These are phyloP conservation scores for Tillus elongatus DNA, from an alignment of 2,888 invertebrate species.

Conservation along the genomic window DNA sequence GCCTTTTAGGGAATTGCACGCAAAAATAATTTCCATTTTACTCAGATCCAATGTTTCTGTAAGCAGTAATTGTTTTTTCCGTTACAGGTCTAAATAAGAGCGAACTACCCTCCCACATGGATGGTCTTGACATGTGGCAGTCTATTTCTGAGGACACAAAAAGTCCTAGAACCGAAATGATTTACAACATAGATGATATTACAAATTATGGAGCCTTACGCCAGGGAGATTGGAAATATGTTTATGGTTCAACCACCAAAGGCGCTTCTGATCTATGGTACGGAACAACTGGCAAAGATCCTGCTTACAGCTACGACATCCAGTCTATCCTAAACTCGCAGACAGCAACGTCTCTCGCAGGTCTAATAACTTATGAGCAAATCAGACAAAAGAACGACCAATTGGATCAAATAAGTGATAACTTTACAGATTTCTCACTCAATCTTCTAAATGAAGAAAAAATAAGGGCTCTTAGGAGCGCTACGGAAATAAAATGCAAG, in stretches of 20 bases:
- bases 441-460: conserved; percentile 25
- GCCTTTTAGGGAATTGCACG: too few species aligned
- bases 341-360: conserved; percentile 43
- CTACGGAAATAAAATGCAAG: conserved; percentile 32
- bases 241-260: conserved; percentile 46
- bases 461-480: conserved; percentile 27
- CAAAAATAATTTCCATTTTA: too few species aligned
- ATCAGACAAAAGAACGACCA: conserved; percentile 36
- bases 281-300: conserved; percentile 39
- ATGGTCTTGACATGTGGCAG: conserved; percentile 47
- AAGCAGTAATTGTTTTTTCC: not conserved
- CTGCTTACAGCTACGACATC: conserved; percentile 38
- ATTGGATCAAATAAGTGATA: conserved; percentile 13
- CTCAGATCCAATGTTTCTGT: too few species aligned
- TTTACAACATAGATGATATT: conserved; percentile 50
- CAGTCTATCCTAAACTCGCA: conserved; percentile 41
- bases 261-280: conserved; percentile 40
- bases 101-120: conserved; percentile 47
- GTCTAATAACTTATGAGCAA: conserved; percentile 43
- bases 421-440: conserved; percentile 21
- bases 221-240: conserved; percentile 54
- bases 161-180: conserved; percentile 47
- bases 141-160: conserved; percentile 41
- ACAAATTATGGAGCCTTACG: conserved; percentile 50
- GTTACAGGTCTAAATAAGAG: conserved; percentile 35